Evolutionary conservation across 2,888 invertebrate species (phyloP), one percentile per base, ranked within the genome.

Genomic region (Ennomos erosarius): DNA sequence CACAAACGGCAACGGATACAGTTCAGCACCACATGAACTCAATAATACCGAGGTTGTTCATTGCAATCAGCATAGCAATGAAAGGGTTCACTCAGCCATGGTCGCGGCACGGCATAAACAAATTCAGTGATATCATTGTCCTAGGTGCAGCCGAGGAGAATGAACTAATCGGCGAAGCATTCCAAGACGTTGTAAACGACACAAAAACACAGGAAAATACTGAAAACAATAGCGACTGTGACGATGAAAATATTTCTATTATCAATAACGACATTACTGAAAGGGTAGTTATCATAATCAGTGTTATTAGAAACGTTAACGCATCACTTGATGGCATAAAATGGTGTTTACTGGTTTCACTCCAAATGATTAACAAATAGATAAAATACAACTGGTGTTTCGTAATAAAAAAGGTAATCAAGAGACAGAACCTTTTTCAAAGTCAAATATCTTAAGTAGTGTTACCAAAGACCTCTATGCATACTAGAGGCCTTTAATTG

Each of bases 71-170:
- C 46, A 37, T 35, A 44, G 59, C 65, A 54, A 69, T 62, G 60
- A 62, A 69, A 75, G 71, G 66, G 69, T 70, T 71, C 59, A 70
- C 39, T 69, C 59, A 57, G 65, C 59, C 68, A 67, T 69, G 71
- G 65, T 60, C 33, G 55, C 33, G 34, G 56, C 56, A 55, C 45
- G 16, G 40, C 36, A 46, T 50, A 58, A 44, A 51, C 51, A 53
- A 68, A 60, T 11, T 26, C 43, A 59, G 57, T 81, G 82, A 81
- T 79, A 81, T 82, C 82, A 82, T 72, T 75, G 76, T 68, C 74
- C 78, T 75, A 68, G 75, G 73, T 71, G 59, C 34, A 58, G 39
- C 56, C 56, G 62, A 61, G 66, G 64, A 51, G 54, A 61, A 40
- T 13, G 11, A 52, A 40, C 38, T 55, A 49, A 59, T 26, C 48